phyloP scores from a whole-genome alignment of 2,888 invertebrate species.

The Apotomis betuletana region DNA sequence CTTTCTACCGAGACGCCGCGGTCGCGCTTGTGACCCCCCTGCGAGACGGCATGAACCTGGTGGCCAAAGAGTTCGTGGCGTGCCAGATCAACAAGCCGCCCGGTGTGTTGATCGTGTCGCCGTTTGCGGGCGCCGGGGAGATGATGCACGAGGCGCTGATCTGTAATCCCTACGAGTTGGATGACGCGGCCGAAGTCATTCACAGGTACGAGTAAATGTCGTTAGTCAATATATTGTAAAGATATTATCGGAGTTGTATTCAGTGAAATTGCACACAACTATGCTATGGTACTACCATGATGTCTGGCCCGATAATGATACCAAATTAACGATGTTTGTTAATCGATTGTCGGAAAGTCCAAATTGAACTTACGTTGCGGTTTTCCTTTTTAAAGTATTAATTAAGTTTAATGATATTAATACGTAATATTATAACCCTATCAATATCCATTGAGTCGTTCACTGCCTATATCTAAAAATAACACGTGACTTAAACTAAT shows the following conservation, averaged over 20 bases:
- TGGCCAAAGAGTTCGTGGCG: constrained; percentile 96
- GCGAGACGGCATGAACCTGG: constrained; percentile 95
- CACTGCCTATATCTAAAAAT: no score
- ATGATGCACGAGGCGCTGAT: constrained; percentile 97
- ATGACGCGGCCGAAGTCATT: constrained; percentile 93
- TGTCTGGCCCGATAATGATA: no score
- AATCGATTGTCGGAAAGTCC: neutral
- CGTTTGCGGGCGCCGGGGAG: constrained; percentile 96
- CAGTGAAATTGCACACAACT: no score
- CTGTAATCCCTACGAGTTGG: constrained; percentile 94
- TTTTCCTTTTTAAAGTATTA: neutral
- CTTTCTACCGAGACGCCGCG: constrained; percentile 93
- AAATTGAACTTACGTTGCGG: neutral
- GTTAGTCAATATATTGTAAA: neutral
- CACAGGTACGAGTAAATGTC: constrained; percentile 81
- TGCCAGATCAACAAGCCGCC: constrained; percentile 94
- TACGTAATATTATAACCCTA: no score
- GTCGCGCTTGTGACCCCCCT: constrained; percentile 94
- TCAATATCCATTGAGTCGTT: no score
- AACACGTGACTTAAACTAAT: no score
- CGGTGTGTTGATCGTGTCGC: constrained; percentile 94
- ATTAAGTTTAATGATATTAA: no score
- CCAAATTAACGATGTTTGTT: neutral
- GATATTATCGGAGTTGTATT: no score
- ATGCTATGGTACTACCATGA: no score